Evolutionary conservation across 2,797 vertebrate species (phyloP), one percentile per base, ranked within the genome.

Genomic region (Cirrhinus mrigala): DNA sequence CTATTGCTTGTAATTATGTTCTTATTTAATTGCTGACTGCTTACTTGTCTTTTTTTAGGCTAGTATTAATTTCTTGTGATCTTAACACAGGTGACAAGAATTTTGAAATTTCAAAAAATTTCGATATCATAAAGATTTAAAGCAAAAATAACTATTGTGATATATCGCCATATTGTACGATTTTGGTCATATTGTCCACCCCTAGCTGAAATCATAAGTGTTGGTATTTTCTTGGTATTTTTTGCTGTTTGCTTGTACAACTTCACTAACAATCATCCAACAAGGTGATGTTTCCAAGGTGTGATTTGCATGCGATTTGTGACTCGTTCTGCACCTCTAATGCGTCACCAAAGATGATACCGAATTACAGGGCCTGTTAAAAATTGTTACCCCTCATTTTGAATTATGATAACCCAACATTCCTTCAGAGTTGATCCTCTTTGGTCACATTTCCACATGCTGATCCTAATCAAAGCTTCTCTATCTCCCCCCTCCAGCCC

Each of bases 401-500:
- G 77, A 78, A 75, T 58, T 84, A 37, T 85, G 60, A 74, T 70
- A 29, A 58, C 29, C 71, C 37, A 77, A 33, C 54, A 64, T 64
- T 33, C 48, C 46, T 64, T 84, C 48, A 85, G 54, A 46, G 76
- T 58, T 71, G 56, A 14, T 66, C 16, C 64, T 80, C 52, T 79
- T 85, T 52, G n/a, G 66, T 85, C 10, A 20, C 15, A 24, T 10
- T 44, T 83, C 40, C n/a, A 4, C 74, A 33, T 52, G 50, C 48
- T 44, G 83, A 81, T 78, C 48, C 56, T 89, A 85, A 90, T 85
- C 44, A 52, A 77, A 76, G 50, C 68, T 22, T 52, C 60, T 86
- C 75, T 48, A 48, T 82, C 69, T 66, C 29, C 58, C 29, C 76
- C 56, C 7, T 73, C 0, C 95, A 99, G 98, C 93, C 96, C 98